Base-by-base conservation (phyloP, 23 tunicate species). In the Corella eumyota region DNA sequence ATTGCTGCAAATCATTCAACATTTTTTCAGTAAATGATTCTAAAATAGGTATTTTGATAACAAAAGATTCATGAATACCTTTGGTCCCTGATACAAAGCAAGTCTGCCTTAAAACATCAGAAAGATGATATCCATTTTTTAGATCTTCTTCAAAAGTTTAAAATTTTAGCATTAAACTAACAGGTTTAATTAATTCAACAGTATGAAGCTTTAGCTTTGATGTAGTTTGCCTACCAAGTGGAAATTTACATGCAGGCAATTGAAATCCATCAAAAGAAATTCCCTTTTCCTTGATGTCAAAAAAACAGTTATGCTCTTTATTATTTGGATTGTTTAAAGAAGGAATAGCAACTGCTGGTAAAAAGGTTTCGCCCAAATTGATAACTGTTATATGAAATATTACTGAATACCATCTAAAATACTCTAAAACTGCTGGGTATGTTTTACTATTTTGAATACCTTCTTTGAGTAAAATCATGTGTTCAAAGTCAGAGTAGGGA, bases 101-200 rank as follows among this genome's bases (percentile, higher is more conserved):
- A 31, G 68, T 63, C 24, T 49, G 52, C 25, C 50, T 63, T 23
- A 73, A 32, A 25, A 63, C 51, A 33, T 73, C 70, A 6, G 32
- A 46, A 61, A 73, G 30, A 34, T 52, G 35, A 34, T 73, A 73
- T 7, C 79, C 79, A 27, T 62, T 73, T 38, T 64, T 64, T 2
- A 46, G 46, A 45, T 46, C 36, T 23, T 45, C 50, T 29, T 52
- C 51, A 11, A 30, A 33, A 20, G 40, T 64, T 0, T 62, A 60
- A 49, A 49, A 62, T 30, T 62, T 37, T 4, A 50, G 32, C 79
- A 73, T 73, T 4, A 23, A 47, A 15, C 33, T 46, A 17, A 58
- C 70, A 2, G 79, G 61, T 37, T 62, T 50, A 30, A 73, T 73
- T 6, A 73, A 50, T 34, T 73, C n/a, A n/a, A n/a, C 79, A 0